A percentile compares a stretch with the other conserved stretches of the same genome.
phyloP scores from a whole-genome alignment of 2,888 invertebrate species.

The Slavum lentiscoides region DNA sequence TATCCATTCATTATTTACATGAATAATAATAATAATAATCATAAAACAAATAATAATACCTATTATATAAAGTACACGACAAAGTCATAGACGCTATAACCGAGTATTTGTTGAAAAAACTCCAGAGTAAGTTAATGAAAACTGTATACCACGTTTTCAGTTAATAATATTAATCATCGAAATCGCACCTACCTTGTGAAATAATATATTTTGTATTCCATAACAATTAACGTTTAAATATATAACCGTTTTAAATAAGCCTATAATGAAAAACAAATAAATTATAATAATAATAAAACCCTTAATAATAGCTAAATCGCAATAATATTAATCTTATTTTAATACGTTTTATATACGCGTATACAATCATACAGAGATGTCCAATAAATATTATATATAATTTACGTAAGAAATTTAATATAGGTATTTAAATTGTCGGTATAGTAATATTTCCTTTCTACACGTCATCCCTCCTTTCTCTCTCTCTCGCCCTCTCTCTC shows the following conservation, averaged over 20 bases:
- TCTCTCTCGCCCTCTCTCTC: no score
- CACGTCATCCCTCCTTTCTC: background rate
- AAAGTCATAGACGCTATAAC: conserved; percentile 28
- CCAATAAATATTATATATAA: background rate
- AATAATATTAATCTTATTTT: conserved; percentile 21
- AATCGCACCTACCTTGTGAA: conserved; percentile 37
- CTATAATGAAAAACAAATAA: conserved; percentile 17
- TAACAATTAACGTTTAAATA: conserved; percentile 13
- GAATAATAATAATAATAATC: conserved; percentile 36
- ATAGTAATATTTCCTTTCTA: conserved; percentile 3
- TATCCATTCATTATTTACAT: conserved; percentile 45
- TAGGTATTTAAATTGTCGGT: conserved; percentile 7
- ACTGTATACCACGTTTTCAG: background rate
- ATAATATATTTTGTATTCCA: conserved; percentile 16
- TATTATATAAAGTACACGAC: conserved; percentile 18
- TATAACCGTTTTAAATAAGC: background rate
- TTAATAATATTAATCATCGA: conserved; percentile 4
- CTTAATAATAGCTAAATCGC: conserved; percentile 24
- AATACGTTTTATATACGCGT: conserved; percentile 26
- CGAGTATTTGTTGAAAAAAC: background rate
- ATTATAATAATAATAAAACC: no score
- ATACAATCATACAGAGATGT: conserved; percentile 10
- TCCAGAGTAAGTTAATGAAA: conserved; percentile 11
- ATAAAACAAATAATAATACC: conserved; percentile 32
- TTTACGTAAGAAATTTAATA: background rate